Conservation (phyloP, 2,797 vertebrate genomes). For the Siniperca obscura region DNA sequence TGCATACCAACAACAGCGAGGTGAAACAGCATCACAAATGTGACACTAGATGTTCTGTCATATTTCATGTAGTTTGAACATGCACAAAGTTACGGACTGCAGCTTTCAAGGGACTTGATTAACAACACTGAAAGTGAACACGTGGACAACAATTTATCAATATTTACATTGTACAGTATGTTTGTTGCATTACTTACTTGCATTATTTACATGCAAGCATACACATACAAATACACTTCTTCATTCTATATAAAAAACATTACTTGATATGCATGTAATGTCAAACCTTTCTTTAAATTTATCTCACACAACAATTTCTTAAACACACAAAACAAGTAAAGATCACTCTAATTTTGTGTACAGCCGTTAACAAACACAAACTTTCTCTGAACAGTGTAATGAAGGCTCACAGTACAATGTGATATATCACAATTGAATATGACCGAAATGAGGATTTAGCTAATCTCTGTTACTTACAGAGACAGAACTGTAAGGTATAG, state of each 20-base stretch:
- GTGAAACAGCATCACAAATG: conserved; percentile 17
- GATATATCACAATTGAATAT: not conserved
- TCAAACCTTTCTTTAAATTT: not conserved
- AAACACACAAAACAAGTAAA: not conserved
- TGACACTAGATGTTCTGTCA: not conserved
- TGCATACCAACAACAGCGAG: not conserved
- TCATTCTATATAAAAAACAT: not conserved
- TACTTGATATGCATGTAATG: not conserved
- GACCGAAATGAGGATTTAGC: not conserved
- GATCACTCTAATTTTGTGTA: not conserved
- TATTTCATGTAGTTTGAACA: not conserved
- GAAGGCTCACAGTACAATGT: not conserved
- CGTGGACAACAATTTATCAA: not conserved
- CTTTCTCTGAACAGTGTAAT: not conserved
- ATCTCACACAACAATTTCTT: not conserved
- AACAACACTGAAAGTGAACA: not conserved
- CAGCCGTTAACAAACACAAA: not conserved
- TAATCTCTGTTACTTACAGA: conserved; percentile 54
- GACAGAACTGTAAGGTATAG: conserved; percentile 76
- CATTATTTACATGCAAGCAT: conserved; percentile 21
- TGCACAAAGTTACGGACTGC: not conserved
- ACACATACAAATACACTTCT: not conserved
- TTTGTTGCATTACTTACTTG: not conserved
- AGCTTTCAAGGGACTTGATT: not conserved
- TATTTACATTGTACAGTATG: not conserved